Percentiles rank a stretch among this genome's conserved stretches.
phyloP scores from a whole-genome alignment of 1,140 invertebrate species.

The Vanessa atalanta region DNA sequence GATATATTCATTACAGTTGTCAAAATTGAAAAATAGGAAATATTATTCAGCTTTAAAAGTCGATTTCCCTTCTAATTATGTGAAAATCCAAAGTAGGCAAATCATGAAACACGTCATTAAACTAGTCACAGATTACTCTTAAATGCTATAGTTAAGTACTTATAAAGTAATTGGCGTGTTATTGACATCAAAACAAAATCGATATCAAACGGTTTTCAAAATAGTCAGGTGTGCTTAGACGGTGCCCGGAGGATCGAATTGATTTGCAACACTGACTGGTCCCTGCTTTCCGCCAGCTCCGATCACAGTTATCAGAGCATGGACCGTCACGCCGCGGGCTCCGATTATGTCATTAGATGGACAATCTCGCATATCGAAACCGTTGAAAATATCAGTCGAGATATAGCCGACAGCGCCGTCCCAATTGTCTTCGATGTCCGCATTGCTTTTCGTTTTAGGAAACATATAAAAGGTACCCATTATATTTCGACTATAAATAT shows the following conservation, averaged over 20 bases:
- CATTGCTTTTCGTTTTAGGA: constrained; percentile 19
- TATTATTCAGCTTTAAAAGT: too few species aligned
- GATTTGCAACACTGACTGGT: constrained; percentile 54
- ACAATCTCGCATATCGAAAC: constrained; percentile 51
- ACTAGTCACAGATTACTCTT: not conserved
- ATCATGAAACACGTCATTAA: not conserved
- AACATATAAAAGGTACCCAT: not conserved
- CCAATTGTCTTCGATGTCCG: constrained; percentile 50
- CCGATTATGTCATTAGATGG: constrained; percentile 67
- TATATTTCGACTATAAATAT: too few species aligned
- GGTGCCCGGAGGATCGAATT: constrained; percentile 59
- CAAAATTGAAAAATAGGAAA: too few species aligned
- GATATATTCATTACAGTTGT: too few species aligned
- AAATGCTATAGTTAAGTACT: constrained; percentile 5
- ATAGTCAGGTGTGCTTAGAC: constrained; percentile 38
- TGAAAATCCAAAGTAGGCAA: not conserved
- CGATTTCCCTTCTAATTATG: not conserved
- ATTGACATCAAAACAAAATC: constrained; percentile 29
- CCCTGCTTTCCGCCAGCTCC: constrained; percentile 43
- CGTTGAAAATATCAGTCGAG: constrained; percentile 56
- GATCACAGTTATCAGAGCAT: constrained; percentile 58
- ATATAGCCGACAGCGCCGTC: constrained; percentile 50
- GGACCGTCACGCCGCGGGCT: constrained; percentile 51
- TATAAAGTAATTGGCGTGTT: constrained; percentile 23
- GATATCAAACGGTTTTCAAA: constrained; percentile 38